Base-by-base conservation (phyloP, 2,113 vertebrate genomes). In the Cnemophilus loriae region DNA sequence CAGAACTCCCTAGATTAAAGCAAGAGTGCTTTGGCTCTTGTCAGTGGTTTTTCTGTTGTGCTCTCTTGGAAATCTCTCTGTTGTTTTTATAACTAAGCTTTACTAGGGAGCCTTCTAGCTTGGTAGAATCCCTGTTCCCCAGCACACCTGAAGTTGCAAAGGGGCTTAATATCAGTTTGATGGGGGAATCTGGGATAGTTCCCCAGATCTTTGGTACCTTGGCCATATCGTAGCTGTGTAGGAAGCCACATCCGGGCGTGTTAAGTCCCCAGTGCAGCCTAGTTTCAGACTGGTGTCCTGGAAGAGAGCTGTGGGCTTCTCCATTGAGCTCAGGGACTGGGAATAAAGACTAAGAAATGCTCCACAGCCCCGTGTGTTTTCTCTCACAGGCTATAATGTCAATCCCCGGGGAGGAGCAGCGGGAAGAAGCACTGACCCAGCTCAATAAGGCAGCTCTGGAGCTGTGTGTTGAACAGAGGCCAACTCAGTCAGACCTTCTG, bases 361-460 rank as follows among this genome's bases (percentile, higher is more conserved):
- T 75, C 6, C 42, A 19, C 2, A 5, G 32, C 22, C 37, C 47
- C 13, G 28, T 89, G 67, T 84, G 60, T 96, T 96, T 61, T 94
- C 27, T 91, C 46, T 32, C 74, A 17, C 88, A 99, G 99, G 97
- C 89, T 73, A 49, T 98, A 89, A 91, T 98, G 91, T 85, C 85
- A 10, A 92, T 98, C 59, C 97, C 98, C 1, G 52, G 96, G 52
- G 96, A 97, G 61, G 95, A 93, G 42, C 84, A 97, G 64, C 92
- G 74, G 92, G 98, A 99, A 74, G 96, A 53, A 8, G 97, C 95
- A 5, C 97, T 99, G 61, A 59, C 82, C 39, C 95, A 84, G 69
- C 97, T 99, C 90, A 99, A 98, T 87, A 88, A 89, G 61, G 97
- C 98, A 21, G 87, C 97, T 4, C 82, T 98, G 96, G 95, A 98